phyloP scores from a whole-genome alignment of 2,888 invertebrate genomes.

The Ischnus inquisitorius region DNA sequence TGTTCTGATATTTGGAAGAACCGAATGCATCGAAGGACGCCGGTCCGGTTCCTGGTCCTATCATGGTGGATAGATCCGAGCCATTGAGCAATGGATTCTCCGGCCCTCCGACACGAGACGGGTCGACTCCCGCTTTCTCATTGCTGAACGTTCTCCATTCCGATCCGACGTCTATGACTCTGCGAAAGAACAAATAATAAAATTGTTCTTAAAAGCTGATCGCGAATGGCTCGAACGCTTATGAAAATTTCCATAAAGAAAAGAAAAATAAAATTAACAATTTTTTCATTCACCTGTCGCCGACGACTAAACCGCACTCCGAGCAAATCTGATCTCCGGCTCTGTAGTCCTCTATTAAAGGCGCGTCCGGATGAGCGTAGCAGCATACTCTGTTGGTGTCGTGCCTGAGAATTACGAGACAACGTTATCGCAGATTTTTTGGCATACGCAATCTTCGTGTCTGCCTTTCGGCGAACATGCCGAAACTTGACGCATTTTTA shows the following conservation, averaged over 20 bases:
- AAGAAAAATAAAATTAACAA: too few relatives aligned
- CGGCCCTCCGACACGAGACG: constrained; percentile 99
- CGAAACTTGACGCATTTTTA: too few relatives aligned
- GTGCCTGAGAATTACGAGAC: constrained; percentile 87
- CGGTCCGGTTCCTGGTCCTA: constrained; percentile 90
- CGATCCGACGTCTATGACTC: constrained; percentile 99
- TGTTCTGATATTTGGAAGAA: constrained; percentile 88
- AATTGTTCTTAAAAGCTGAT: too few relatives aligned
- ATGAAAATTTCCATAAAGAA: background rate
- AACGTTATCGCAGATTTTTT: background rate
- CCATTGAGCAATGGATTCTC: constrained; percentile 99
- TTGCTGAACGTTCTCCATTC: constrained; percentile 99
- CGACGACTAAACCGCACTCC: constrained; percentile 99
- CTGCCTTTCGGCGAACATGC: background rate
- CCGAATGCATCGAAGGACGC: constrained; percentile 96
- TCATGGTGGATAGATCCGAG: constrained; percentile 98
- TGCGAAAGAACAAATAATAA: constrained; percentile 81
- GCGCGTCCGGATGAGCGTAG: constrained; percentile 97
- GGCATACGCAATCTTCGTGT: background rate
- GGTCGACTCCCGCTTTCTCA: constrained; percentile 98
- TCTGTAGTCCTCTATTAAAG: constrained; percentile 98
- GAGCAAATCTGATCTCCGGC: constrained; percentile 99
- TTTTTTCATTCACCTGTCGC: constrained; percentile 91
- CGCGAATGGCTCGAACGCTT: background rate
- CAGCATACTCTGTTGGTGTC: constrained; percentile 94